phyloP scores from a whole-genome alignment of 1,140 invertebrate genomes.

The Nautilus pompilius region DNA sequence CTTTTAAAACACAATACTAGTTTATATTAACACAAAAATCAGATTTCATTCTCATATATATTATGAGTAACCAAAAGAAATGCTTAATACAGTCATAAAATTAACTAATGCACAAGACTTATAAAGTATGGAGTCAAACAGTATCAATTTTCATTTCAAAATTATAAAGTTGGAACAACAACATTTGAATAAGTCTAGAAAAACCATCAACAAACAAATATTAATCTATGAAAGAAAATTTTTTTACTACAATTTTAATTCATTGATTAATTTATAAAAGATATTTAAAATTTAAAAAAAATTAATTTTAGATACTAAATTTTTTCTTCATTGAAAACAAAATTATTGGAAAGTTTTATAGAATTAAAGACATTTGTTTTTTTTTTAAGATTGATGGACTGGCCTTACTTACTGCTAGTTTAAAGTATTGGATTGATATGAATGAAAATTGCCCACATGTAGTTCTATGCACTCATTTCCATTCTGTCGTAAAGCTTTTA shows the following conservation, averaged over 20 bases:
- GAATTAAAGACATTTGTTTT: not conserved
- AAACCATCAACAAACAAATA: not conserved
- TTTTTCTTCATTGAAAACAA: not conserved
- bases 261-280: not conserved
- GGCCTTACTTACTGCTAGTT: slow-evolving; percentile 65
- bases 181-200: not conserved
- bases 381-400: slow-evolving; percentile 65
- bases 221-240: not conserved
- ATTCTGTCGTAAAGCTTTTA: slow-evolving; percentile 59
- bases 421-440: slow-evolving; percentile 65
- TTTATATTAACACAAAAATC: too few relatives aligned
- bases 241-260: not conserved
- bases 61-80: too few relatives aligned
- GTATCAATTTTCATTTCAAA: too few relatives aligned
- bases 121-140: too few relatives aligned
- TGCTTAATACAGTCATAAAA: too few relatives aligned
- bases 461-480: slow-evolving; percentile 75
- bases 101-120: too few relatives aligned
- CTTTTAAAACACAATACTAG: not conserved
- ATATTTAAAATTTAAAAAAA: not conserved
- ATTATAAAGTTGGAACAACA: too few relatives aligned
- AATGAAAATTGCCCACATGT: slow-evolving; percentile 68
- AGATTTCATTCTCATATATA: too few relatives aligned
- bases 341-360: not conserved
- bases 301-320: not conserved